Percentiles rank a stretch among this genome's conserved stretches.
phyloP scores from a whole-genome alignment of 2,113 vertebrate species.

The Salvelinus namaycush region DNA sequence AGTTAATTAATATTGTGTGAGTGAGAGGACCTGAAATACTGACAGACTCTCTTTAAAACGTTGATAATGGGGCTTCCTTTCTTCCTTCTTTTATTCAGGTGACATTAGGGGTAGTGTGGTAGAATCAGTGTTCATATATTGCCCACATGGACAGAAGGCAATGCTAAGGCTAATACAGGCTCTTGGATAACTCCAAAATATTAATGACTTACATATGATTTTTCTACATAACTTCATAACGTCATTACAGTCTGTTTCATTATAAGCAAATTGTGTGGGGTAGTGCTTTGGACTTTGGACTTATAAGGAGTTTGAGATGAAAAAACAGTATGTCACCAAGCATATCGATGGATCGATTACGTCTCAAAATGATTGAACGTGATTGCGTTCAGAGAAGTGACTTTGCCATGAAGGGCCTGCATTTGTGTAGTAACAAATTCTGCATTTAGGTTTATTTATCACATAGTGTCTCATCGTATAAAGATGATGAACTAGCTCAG shows the following conservation, averaged over 20 bases:
- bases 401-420: conserved; percentile 35
- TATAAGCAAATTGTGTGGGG: background rate
- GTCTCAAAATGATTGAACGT: no score
- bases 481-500: no score
- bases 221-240: no score
- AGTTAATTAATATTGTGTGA: conserved; percentile 5
- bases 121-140: no score
- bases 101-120: conserved; percentile 43
- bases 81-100: conserved; percentile 28
- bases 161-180: background rate
- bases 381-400: no score
- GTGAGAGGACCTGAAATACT: background rate
- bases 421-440: conserved; percentile 58
- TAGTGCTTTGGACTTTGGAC: background rate
- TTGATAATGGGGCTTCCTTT: conserved; percentile 26
- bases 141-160: background rate
- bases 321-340: background rate
- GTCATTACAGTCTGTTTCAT: no score
- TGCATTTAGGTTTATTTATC: conserved; percentile 59
- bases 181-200: no score
- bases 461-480: conserved; percentile 16
- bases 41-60: conserved; percentile 44
- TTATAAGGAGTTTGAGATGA: no score
- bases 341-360: no score
- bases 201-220: no score